phyloP scores from a whole-genome alignment of 2,797 vertebrate genomes.

The Halcyon chelicuti region DNA sequence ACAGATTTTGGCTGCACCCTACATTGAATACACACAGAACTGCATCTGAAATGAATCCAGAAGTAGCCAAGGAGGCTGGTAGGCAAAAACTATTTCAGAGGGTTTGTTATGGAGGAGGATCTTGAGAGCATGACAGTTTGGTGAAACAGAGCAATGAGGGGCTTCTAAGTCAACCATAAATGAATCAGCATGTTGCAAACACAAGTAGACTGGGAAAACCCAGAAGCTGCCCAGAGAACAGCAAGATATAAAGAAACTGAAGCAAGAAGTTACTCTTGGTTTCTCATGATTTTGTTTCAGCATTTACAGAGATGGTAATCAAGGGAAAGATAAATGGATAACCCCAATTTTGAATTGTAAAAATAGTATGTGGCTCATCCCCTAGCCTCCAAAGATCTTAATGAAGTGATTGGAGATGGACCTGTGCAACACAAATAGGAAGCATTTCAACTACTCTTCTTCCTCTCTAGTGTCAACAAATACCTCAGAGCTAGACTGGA shows the following conservation, averaged over 20 bases:
- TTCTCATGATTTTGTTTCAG: not conserved
- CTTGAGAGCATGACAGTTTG: not conserved
- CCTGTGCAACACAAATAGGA: not conserved
- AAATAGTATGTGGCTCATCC: not conserved
- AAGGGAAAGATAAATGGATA: not conserved
- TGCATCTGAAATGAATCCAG: not conserved
- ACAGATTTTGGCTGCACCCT: not conserved
- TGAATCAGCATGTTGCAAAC: fast-evolving
- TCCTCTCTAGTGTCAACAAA: not conserved
- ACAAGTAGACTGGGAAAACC: not conserved
- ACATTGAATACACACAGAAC: not conserved
- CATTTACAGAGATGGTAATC: not conserved
- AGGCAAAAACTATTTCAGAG: not conserved
- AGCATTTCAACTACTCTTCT: not conserved
- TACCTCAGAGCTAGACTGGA: not conserved
- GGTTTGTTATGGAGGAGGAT: not conserved
- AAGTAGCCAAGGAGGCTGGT: not conserved
- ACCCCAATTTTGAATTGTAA: not conserved
- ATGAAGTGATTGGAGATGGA: not conserved
- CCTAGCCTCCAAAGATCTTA: not conserved
- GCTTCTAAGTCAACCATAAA: not conserved
- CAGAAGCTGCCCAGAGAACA: not conserved
- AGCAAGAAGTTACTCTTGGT: not conserved
- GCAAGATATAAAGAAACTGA: not conserved
- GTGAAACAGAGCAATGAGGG: not conserved